Percentiles rank a stretch among this genome's conserved stretches.
These are phyloP conservation scores for Spialia ferax DNA, from an alignment of 2,888 invertebrate species.

Conservation along the genomic window DNA sequence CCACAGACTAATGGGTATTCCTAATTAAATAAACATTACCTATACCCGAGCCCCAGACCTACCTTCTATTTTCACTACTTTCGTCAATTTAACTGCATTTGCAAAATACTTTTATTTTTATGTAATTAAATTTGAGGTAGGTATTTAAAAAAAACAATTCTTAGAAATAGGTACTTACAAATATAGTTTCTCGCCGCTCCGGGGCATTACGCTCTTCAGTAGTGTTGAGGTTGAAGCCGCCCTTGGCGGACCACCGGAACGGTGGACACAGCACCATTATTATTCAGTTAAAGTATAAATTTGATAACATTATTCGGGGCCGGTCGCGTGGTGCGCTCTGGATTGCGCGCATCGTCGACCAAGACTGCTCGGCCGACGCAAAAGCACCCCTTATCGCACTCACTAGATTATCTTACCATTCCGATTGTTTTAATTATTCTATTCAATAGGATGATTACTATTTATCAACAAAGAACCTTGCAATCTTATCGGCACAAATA, in stretches of 20 bases:
- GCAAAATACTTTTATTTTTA: no score
- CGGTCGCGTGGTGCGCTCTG: conserved; percentile 49
- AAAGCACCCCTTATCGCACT: conserved; percentile 72
- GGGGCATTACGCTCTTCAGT: conserved; percentile 49
- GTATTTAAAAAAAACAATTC: no score
- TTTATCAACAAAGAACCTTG: conserved; percentile 78
- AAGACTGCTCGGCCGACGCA: conserved; percentile 68
- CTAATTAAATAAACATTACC: no score
- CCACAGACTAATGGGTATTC: no score
- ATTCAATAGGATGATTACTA: conserved; percentile 72
- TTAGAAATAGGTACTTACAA: conserved; percentile 63
- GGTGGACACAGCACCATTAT: conserved; percentile 81
- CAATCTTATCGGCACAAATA: conserved; percentile 79
- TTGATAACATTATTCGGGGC: background rate
- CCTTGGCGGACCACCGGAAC: conserved; percentile 72
- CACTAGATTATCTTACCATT: conserved; percentile 77
- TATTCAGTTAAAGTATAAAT: conserved; percentile 34
- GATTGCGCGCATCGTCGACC: conserved; percentile 75
- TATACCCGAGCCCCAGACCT: no score
- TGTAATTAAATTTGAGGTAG: no score
- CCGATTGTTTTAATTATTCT: conserved; percentile 85
- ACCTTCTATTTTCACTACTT: no score
- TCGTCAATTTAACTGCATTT: no score
- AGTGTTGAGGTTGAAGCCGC: conserved; percentile 69
- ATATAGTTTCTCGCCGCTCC: conserved; percentile 69